These are phyloP conservation scores for Osmerus mordax DNA, from an alignment of 2,113 vertebrate genomes.

Conservation along the genomic window DNA sequence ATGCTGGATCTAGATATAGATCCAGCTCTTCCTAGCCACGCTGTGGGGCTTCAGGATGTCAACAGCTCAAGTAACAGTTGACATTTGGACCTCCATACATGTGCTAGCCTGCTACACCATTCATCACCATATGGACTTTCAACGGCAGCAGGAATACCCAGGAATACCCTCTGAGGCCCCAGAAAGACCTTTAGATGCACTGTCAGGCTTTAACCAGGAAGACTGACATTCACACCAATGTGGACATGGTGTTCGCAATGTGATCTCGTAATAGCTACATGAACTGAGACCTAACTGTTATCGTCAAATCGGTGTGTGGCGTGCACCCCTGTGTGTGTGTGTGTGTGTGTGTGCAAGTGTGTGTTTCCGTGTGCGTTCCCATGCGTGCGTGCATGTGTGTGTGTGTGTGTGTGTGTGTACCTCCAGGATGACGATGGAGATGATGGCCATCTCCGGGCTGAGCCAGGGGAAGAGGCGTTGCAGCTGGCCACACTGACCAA, in stretches of 20 bases:
- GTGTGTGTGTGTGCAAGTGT: not conserved
- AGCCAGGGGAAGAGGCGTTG: conserved; percentile 94
- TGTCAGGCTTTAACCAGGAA: too few relatives aligned
- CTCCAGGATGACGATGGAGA: conserved; percentile 96
- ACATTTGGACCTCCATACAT: conserved; percentile 3
- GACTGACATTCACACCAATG: too few relatives aligned
- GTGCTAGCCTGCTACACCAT: not conserved
- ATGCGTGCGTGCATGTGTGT: too few relatives aligned
- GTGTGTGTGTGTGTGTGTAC: conserved; percentile 55
- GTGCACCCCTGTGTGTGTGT: too few relatives aligned
- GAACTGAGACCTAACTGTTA: too few relatives aligned
- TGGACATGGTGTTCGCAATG: too few relatives aligned
- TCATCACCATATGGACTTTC: not conserved
- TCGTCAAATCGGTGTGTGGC: too few relatives aligned
- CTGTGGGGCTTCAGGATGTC: not conserved
- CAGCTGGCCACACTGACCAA: conserved; percentile 96
- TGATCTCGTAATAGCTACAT: too few relatives aligned
- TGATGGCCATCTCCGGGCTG: conserved; percentile 91
- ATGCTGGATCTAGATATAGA: not conserved
- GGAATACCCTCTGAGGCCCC: not conserved
- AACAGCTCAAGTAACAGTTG: not conserved
- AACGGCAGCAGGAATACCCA: conserved; percentile 15
- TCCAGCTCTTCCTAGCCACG: not conserved
- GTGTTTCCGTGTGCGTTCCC: conserved; percentile 62
- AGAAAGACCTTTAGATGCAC: not conserved